Evolutionary conservation across 2,113 vertebrate genomes (phyloP).

Genomic region (Rhabdomys dilectus): DNA sequence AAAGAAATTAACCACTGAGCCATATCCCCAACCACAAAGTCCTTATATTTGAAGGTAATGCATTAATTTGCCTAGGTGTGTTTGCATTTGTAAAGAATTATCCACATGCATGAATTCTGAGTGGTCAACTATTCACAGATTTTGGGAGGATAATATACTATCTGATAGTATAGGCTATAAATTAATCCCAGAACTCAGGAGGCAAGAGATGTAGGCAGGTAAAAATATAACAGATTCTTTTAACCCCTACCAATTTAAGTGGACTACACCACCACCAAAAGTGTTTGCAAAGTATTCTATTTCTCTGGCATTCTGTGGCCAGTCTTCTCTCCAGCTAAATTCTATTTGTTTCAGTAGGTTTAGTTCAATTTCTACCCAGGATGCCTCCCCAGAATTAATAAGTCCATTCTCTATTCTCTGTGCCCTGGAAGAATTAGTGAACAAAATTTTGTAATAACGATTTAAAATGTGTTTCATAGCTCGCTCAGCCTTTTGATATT

Average conservation of each 20-base stretch:
- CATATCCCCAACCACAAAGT: neutral
- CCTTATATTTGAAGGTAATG: conserved; percentile 3
- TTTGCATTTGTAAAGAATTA: conserved; percentile 29
- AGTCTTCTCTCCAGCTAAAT: conserved; percentile 1
- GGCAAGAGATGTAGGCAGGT: neutral
- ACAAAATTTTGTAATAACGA: conserved; percentile 53
- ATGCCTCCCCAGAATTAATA: neutral
- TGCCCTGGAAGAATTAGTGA: neutral
- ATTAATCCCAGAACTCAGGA: too few species aligned
- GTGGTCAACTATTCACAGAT: conserved; percentile 44
- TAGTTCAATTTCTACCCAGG: conserved; percentile 33
- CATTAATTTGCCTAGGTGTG: conserved; percentile 20
- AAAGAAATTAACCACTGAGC: neutral
- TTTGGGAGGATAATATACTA: neutral
- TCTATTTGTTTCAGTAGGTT: conserved; percentile 29
- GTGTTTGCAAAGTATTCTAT: neutral
- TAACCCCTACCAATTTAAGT: neutral
- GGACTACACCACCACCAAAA: conserved; percentile 4
- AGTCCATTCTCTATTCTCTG: neutral
- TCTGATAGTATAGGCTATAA: too few species aligned
- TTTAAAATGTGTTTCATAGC: conserved; percentile 17
- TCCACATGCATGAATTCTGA: conserved; percentile 50
- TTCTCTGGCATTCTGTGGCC: conserved; percentile 5
- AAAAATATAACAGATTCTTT: neutral
- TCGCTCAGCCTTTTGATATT: conserved; percentile 48